Evolutionary conservation across 2,888 invertebrate genomes (phyloP).

Genomic region (Perithous albicinctus): DNA sequence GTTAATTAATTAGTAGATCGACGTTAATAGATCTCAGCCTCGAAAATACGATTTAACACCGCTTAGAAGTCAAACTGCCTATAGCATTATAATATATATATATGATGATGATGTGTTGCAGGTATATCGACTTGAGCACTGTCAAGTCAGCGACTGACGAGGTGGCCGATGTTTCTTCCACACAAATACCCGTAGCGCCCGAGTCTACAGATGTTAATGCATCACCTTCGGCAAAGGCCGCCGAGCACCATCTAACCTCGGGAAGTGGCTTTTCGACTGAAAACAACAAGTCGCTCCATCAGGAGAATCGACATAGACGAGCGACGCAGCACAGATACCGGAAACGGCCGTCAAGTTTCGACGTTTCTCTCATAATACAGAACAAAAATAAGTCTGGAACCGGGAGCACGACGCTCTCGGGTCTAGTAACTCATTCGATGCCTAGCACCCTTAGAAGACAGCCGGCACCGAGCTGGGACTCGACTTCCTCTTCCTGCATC

Average conservation of each 20-base stretch:
- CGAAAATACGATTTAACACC: not conserved
- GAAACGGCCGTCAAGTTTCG: conserved; percentile 77
- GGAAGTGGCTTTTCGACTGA: conserved; percentile 56
- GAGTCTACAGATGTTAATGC: conserved; percentile 14
- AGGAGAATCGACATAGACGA: conserved; percentile 74
- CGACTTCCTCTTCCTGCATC: conserved; percentile 77
- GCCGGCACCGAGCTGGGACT: conserved; percentile 74
- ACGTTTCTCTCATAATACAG: conserved; percentile 74
- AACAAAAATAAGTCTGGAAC: conserved; percentile 69
- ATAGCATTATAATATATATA: not conserved
- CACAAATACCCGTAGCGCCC: conserved; percentile 17
- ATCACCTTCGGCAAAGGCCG: conserved; percentile 33
- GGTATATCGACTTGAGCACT: conserved; percentile 60
- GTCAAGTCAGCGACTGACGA: conserved; percentile 37
- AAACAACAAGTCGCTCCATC: conserved; percentile 72
- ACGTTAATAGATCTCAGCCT: conserved; percentile 12
- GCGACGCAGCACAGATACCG: conserved; percentile 72
- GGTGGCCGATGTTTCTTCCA: conserved; percentile 17
- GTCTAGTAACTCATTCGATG: conserved; percentile 71
- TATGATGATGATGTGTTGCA: conserved; percentile 35
- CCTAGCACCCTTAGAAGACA: conserved; percentile 72
- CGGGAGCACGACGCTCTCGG: conserved; percentile 61
- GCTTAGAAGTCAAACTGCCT: not conserved
- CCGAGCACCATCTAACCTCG: conserved; percentile 49
- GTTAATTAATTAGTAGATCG: conserved; percentile 7